These are phyloP conservation scores for Toxotes lorentzi DNA, from an alignment of 2,797 vertebrate genomes.

Conservation along the genomic window DNA sequence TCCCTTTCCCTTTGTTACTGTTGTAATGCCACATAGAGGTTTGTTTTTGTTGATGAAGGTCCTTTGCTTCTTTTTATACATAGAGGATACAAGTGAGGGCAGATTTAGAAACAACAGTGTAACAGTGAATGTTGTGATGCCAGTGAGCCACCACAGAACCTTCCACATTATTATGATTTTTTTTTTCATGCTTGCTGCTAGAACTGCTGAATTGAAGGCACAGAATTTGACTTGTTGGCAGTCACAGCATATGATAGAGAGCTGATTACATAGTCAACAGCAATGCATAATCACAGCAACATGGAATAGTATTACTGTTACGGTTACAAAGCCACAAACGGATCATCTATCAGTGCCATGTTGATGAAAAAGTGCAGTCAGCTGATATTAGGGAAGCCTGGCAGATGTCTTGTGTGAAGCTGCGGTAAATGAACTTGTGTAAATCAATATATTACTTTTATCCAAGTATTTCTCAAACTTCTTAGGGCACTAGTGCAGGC, in stretches of 20 bases:
- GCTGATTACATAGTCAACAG: conserved; percentile 7
- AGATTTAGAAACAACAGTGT: neutral
- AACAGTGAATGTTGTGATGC: neutral
- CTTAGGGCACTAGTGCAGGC: neutral
- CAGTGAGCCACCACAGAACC: neutral
- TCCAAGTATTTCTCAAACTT: conserved; percentile 33
- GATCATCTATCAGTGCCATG: conserved; percentile 3
- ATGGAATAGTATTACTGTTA: conserved; percentile 14
- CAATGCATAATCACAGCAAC: neutral
- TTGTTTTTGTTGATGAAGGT: neutral
- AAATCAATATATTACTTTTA: conserved; percentile 42
- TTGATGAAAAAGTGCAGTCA: conserved; percentile 2
- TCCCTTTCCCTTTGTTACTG: neutral
- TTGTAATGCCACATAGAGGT: neutral
- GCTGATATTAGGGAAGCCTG: neutral
- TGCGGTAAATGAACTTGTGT: conserved; percentile 18
- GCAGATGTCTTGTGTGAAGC: conserved; percentile 25
- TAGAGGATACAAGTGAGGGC: neutral
- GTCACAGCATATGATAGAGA: neutral
- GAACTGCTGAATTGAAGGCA: neutral
- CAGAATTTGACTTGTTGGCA: neutral
- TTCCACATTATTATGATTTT: neutral
- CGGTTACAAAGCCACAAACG: conserved; percentile 1
- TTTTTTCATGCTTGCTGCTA: no score
- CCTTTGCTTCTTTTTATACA: neutral